Percentiles rank a stretch among this genome's conserved stretches.
phyloP scores from a whole-genome alignment of 1,140 invertebrate genomes.

The Fopius arisanus region DNA sequence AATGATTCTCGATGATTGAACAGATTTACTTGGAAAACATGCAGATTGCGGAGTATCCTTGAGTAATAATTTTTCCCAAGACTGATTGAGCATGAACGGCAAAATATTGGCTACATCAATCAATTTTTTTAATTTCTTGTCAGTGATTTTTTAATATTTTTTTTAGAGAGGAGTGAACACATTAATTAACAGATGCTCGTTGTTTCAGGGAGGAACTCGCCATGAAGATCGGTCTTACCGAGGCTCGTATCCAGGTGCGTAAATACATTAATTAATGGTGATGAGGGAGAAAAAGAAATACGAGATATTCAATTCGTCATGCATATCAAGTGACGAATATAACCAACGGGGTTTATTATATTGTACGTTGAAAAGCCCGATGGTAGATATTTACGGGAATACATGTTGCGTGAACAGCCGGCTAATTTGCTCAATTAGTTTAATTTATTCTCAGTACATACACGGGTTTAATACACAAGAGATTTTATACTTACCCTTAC shows the following conservation, averaged over 20 bases:
- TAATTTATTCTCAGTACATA: constrained; percentile 60
- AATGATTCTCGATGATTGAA: neutral
- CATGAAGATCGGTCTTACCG: constrained; percentile 96
- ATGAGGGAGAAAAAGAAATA: neutral
- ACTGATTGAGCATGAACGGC: neutral
- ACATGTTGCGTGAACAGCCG: constrained; percentile 51
- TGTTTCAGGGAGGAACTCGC: constrained; percentile 94
- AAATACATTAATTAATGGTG: constrained; percentile 17
- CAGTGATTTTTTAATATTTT: neutral
- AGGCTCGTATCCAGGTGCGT: constrained; percentile 96
- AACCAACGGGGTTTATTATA: neutral
- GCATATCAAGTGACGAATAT: constrained; percentile 31
- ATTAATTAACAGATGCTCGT: constrained; percentile 44
- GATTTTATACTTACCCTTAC: neutral
- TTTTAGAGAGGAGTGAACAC: neutral
- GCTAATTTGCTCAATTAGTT: constrained; percentile 61
- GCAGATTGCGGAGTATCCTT: neutral
- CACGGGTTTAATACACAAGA: constrained; percentile 30
- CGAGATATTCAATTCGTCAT: constrained; percentile 31
- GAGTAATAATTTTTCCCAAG: neutral
- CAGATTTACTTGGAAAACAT: neutral
- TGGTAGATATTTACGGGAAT: neutral
- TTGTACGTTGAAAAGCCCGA: constrained; percentile 1
- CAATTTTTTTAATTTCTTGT: neutral
- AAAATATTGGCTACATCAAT: neutral